Conservation (phyloP, 1,140 invertebrate genomes). For the Zaprionus vittiger region DNA sequence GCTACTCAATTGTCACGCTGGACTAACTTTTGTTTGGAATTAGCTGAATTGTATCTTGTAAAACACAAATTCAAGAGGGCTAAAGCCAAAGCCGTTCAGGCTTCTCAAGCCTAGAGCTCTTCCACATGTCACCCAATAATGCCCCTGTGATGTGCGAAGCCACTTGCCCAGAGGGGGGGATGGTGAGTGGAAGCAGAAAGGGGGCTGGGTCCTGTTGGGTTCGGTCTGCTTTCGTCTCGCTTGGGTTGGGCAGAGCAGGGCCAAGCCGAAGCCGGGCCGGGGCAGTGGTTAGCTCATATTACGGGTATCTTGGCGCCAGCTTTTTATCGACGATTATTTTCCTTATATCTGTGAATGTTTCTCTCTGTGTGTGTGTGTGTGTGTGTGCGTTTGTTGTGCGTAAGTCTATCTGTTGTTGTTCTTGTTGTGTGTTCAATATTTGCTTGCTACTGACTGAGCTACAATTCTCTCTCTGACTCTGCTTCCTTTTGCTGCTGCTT, state of each 20-base stretch:
- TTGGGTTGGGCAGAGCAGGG: conserved; percentile 29
- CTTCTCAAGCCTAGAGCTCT: conserved; percentile 76
- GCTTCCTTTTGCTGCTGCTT: conserved; percentile 31
- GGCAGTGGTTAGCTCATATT: conserved; percentile 81
- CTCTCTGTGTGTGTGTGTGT: neutral
- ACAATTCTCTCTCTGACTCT: conserved; percentile 45
- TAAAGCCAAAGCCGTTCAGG: conserved; percentile 56
- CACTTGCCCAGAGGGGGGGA: conserved; percentile 56
- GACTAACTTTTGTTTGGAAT: conserved; percentile 81
- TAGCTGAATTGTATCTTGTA: conserved; percentile 81
- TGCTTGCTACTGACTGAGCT: conserved; percentile 71
- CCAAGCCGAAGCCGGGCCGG: conserved; percentile 19
- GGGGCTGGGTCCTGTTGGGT: conserved; percentile 2
- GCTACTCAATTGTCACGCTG: conserved; percentile 68
- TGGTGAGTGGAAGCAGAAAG: neutral
- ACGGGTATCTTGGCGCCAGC: conserved; percentile 81
- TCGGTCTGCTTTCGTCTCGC: conserved; percentile 26
- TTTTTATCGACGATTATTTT: conserved; percentile 83
- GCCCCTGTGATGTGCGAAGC: conserved; percentile 78
- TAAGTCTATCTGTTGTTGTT: conserved; percentile 35
- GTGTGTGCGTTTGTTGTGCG: conserved; percentile 14
- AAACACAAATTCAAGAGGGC: conserved; percentile 80
- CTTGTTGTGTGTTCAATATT: conserved; percentile 77
- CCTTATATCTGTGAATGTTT: conserved; percentile 58
- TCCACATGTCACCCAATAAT: conserved; percentile 80